Base-by-base conservation (phyloP, 1,140 invertebrate species). In the Cecropterus lyciades region DNA sequence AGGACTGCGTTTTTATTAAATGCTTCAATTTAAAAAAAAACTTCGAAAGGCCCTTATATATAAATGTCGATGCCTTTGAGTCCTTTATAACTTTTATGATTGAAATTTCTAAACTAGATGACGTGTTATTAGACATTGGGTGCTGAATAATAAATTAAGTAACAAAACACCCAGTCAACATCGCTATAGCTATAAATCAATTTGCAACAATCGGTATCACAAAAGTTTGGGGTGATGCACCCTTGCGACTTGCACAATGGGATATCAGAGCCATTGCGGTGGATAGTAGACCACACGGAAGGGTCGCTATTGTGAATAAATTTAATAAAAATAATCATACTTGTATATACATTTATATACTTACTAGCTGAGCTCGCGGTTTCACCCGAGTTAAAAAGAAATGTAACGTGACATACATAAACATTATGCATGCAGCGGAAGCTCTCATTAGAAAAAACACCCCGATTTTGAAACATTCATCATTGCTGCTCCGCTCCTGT, bases 121-220 rank as follows among this genome's bases (percentile, higher is more conserved):
- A 43, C 40, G 13, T 43, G 40, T 14, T 43, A 43, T 43, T 43
- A 43, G 40, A 14, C 40, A 14, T 43, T 37, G 33, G 9, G 40
- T 14, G 16, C 4, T 20, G 20, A 49, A 59, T 69, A 69, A 69
- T 69, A 69, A 69, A 69, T 69, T 69, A 49, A 56, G 45, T 57
- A 64, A 48, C 57, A 68, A 56, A 59, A 63, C 27, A 51, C 63
- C 37, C 57, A 69, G 67, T 69, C 60, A 64, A 40, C 67, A 48
- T 48, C 13, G 24, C 42, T 4, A 37, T n/a, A n/a, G 40, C 56
- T 57, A 65, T 64, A 65, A 52, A 56, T 57, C 59, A 66, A 66
- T 63, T 63, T 63, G 37, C 55, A 56, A 64, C 46, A 59, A 59
- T 57, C 45, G 45, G 27, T 49, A 20, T 45, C 24, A 67, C 48